These are phyloP conservation scores for Anthoptus insignis DNA, from an alignment of 2,888 invertebrate species.

Conservation along the genomic window DNA sequence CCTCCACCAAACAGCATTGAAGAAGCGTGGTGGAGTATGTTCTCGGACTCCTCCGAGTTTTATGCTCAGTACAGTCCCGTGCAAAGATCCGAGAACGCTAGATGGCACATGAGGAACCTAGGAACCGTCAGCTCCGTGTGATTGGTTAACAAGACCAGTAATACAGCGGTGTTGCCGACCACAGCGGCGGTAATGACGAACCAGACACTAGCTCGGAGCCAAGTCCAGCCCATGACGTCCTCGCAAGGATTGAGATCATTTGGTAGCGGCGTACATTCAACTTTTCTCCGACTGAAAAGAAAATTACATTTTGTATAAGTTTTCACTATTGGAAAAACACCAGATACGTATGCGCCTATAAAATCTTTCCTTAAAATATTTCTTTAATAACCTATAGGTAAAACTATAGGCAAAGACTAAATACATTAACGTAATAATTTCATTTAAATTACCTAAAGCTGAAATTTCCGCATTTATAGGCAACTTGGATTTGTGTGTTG, in stretches of 20 bases:
- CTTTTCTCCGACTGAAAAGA: constrained; percentile 67
- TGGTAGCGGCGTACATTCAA: constrained; percentile 91
- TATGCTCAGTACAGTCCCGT: constrained; percentile 96
- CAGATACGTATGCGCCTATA: no score
- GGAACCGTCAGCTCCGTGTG: constrained; percentile 77
- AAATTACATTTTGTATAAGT: neutral
- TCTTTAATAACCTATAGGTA: no score
- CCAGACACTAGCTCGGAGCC: constrained; percentile 95
- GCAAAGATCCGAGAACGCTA: constrained; percentile 96
- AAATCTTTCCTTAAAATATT: no score
- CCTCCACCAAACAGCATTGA: no score
- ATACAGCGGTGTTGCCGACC: constrained; percentile 94
- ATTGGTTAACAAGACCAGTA: constrained; percentile 91
- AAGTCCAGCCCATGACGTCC: constrained; percentile 95
- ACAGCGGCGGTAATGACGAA: constrained; percentile 94
- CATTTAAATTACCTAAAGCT: constrained; percentile 62
- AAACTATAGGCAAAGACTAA: no score
- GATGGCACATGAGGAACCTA: constrained; percentile 87
- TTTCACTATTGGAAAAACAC: no score
- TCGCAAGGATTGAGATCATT: constrained; percentile 96
- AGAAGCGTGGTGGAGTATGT: no score
- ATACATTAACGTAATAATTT: neutral
- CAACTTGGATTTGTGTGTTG: constrained; percentile 55
- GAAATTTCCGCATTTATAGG: constrained; percentile 71
- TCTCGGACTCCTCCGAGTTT: no score